phyloP scores from a whole-genome alignment of 2,888 invertebrate species.

The Argyresthia goedartella region DNA sequence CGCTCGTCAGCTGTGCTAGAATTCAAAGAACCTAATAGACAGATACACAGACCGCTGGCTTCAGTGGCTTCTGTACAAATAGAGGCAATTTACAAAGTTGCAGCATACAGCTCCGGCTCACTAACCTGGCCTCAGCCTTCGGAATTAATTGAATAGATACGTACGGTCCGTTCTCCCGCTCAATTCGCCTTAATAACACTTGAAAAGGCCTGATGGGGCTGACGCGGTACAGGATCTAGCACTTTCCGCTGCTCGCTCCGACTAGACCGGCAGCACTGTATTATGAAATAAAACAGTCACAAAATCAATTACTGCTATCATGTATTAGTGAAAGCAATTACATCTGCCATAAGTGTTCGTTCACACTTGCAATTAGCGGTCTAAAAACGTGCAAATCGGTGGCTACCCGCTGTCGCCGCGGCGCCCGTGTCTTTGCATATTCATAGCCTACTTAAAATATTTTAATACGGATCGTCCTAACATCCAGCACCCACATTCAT shows the following conservation, averaged over 20 bases:
- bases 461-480: slow-evolving; percentile 60
- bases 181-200: slow-evolving; percentile 62
- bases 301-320: slow-evolving; percentile 20
- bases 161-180: slow-evolving; percentile 43
- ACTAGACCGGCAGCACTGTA: no score
- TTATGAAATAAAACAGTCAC: no score
- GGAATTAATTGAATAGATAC: slow-evolving; percentile 67
- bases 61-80: slow-evolving; percentile 28
- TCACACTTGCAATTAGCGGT: slow-evolving; percentile 68
- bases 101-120: slow-evolving; percentile 30
- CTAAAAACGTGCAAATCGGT: slow-evolving; percentile 70
- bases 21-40: background rate
- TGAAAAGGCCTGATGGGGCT: slow-evolving; percentile 52
- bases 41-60: background rate
- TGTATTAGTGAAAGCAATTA: slow-evolving; percentile 62
- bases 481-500: slow-evolving; percentile 30
- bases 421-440: slow-evolving; percentile 65
- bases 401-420: slow-evolving; percentile 44
- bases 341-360: slow-evolving; percentile 64
- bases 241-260: slow-evolving; percentile 28
- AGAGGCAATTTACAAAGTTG: slow-evolving; percentile 48
- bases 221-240: slow-evolving; percentile 46
- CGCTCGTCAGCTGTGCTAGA: background rate
- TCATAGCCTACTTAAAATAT: slow-evolving; percentile 70
- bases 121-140: slow-evolving; percentile 41